phyloP scores from a whole-genome alignment of 2,888 invertebrate species.

The Dynastes maya region DNA sequence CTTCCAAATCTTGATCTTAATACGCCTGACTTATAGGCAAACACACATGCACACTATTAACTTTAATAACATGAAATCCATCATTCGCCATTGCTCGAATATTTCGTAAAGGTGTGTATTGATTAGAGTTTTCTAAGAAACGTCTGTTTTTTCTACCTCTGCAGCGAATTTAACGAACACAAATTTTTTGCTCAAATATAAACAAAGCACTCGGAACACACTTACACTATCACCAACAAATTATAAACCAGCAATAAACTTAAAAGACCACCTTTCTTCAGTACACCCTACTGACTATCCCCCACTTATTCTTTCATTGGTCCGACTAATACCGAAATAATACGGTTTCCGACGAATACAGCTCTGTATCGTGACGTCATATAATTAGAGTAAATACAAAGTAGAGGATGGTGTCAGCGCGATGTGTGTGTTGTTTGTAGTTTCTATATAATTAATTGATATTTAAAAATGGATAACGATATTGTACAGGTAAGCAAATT shows the following conservation, averaged over 20 bases:
- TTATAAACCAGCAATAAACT: constrained; percentile 29
- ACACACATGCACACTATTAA: constrained; percentile 31
- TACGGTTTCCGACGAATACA: constrained; percentile 65
- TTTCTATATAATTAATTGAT: constrained; percentile 65
- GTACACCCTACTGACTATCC: constrained; percentile 42
- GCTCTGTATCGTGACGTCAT: constrained; percentile 77
- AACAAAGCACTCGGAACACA: constrained; percentile 26
- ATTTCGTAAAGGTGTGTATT: constrained; percentile 17
- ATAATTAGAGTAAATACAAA: constrained; percentile 82
- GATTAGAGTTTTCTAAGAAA: background rate
- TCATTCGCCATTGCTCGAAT: constrained; percentile 23
- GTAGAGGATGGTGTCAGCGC: constrained; percentile 78
- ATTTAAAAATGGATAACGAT: constrained; percentile 70
- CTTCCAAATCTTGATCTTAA: constrained; percentile 29
- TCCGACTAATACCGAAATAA: constrained; percentile 63
- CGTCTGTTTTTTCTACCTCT: background rate
- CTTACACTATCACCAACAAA: constrained; percentile 34
- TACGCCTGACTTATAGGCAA: constrained; percentile 43
- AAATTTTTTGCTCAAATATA: background rate
- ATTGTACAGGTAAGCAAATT: constrained; percentile 69
- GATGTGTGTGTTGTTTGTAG: constrained; percentile 72
- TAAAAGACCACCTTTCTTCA: constrained; percentile 76
- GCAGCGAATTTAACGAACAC: background rate
- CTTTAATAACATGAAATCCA: constrained; percentile 10
- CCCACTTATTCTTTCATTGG: constrained; percentile 44